Percentiles rank a stretch among this genome's conserved stretches.
phyloP scores from a whole-genome alignment of 2,797 vertebrate genomes.

The Sebastes umbrosus region DNA sequence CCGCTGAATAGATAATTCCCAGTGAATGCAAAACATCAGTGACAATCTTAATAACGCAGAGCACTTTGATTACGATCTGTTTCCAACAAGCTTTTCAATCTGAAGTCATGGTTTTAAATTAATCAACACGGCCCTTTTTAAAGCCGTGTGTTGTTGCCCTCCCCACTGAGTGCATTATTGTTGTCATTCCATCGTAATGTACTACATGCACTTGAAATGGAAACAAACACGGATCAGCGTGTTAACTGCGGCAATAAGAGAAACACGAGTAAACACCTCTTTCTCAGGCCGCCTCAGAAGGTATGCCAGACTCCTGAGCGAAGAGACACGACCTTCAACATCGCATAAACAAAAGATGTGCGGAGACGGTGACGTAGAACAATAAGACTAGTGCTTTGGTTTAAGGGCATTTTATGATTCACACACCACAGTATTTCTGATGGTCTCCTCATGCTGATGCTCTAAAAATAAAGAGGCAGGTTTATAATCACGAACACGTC shows the following conservation, averaged over 20 bases:
- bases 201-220: constrained; percentile 44
- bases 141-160: constrained; percentile 5
- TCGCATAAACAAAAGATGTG: constrained; percentile 65
- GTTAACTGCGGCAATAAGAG: constrained; percentile 51
- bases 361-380: constrained; percentile 28
- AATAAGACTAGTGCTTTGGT: constrained; percentile 27
- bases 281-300: constrained; percentile 41
- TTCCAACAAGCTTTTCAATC: not conserved
- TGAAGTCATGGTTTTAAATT: constrained; percentile 4
- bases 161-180: constrained; percentile 5
- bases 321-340: constrained; percentile 45
- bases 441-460: constrained; percentile 4
- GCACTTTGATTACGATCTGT: constrained; percentile 9
- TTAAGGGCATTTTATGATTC: constrained; percentile 47
- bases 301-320: constrained; percentile 36
- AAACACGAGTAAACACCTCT: constrained; percentile 59
- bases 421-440: constrained; percentile 31
- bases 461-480: not conserved
- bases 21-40: constrained; percentile 33
- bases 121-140: constrained; percentile 1
- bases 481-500: constrained; percentile 27
- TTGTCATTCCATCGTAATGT: constrained; percentile 38
- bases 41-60: constrained; percentile 14
- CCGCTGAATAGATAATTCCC: constrained; percentile 27
- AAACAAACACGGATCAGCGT: constrained; percentile 46